Conservation (phyloP, 2,113 vertebrate genomes). For the Pongo abelii region DNA sequence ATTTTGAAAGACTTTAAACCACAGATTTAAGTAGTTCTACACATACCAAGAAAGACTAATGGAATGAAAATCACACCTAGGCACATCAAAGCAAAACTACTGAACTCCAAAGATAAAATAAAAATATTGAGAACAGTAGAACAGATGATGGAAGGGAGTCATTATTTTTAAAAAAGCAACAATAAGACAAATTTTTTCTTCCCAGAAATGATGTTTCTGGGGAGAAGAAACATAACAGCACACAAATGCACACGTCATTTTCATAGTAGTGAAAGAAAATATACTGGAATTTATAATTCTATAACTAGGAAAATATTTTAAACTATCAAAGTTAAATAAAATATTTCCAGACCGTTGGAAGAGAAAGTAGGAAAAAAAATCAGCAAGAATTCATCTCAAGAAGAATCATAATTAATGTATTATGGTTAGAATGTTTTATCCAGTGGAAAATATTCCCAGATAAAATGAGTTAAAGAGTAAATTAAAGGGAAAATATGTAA, state of each 20-base stretch:
- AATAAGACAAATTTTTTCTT: not conserved
- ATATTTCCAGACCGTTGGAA: not conserved
- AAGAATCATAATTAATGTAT: not conserved
- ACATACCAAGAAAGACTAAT: not conserved
- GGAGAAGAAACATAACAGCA: too few species aligned
- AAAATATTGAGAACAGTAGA: not conserved
- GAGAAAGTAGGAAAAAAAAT: not conserved
- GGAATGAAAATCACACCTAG: not conserved
- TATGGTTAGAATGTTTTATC: not conserved
- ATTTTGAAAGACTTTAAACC: not conserved
- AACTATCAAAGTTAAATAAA: not conserved
- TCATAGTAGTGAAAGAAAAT: not conserved
- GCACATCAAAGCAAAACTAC: not conserved
- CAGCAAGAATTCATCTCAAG: not conserved
- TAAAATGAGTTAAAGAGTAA: not conserved
- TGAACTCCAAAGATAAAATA: not conserved
- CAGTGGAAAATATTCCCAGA: not conserved
- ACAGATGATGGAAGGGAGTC: not conserved
- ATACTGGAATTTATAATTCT: not conserved
- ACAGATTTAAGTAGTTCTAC: not conserved
- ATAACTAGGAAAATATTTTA: not conserved
- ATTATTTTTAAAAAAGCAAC: not conserved
- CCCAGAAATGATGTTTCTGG: not conserved
- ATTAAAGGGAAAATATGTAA: not conserved
- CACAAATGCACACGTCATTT: not conserved